phyloP scores from a whole-genome alignment of 2,888 invertebrate species.

The Latrodectus elegans region DNA sequence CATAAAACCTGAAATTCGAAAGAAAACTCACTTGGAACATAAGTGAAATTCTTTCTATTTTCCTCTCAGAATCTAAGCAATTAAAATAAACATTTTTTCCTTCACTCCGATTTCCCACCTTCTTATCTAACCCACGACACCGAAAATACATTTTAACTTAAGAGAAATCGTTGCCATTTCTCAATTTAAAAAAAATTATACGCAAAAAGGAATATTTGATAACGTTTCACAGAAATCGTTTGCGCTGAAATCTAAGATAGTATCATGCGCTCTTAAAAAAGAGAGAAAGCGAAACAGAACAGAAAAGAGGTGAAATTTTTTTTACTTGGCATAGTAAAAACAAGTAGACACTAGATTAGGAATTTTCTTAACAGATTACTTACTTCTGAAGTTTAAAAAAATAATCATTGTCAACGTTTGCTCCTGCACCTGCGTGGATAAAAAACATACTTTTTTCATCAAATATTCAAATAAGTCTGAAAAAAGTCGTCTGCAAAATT shows the following conservation, averaged over 20 bases:
- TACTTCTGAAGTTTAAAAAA: constrained; percentile 10
- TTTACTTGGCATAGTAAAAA: constrained; percentile 20
- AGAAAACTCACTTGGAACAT: not conserved
- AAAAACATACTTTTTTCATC: constrained; percentile 35
- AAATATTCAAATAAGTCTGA: constrained; percentile 57
- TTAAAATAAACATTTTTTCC: constrained; percentile 37
- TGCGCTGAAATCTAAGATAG: constrained; percentile 47
- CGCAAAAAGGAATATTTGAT: constrained; percentile 62
- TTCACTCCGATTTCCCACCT: constrained; percentile 39
- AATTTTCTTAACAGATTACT: constrained; percentile 59
- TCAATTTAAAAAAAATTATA: not conserved
- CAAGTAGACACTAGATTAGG: constrained; percentile 54
- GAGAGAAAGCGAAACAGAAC: not conserved
- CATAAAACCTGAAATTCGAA: not conserved
- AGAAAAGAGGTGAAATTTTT: not conserved
- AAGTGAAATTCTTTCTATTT: not conserved
- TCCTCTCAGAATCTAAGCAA: constrained; percentile 24
- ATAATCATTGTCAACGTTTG: constrained; percentile 33
- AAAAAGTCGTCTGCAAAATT: constrained; percentile 26
- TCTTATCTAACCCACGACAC: constrained; percentile 16
- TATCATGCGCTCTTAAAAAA: constrained; percentile 37
- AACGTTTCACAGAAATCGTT: constrained; percentile 37
- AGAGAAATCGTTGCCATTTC: constrained; percentile 6
- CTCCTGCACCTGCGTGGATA: constrained; percentile 27
- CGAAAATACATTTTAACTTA: not conserved